These are phyloP conservation scores for Pachymerium ferrugineum DNA, from an alignment of 2,888 invertebrate genomes.

Conservation along the genomic window DNA sequence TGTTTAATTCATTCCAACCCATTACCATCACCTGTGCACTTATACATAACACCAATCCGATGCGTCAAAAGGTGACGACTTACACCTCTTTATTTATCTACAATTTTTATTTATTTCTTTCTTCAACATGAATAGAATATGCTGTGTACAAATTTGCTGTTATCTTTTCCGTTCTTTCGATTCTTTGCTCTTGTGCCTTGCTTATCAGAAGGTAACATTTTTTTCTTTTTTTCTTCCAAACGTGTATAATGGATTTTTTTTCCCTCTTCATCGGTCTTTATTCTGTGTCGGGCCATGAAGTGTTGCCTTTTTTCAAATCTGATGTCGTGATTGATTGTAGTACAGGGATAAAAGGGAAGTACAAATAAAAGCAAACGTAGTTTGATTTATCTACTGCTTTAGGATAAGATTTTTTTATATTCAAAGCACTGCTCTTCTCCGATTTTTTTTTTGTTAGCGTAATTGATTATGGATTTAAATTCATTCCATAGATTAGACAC, in stretches of 20 bases:
- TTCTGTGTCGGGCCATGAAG: neutral
- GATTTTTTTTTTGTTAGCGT: neutral
- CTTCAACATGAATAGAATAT: neutral
- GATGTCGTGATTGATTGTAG: neutral
- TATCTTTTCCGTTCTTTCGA: neutral
- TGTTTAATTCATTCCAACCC: too few relatives aligned
- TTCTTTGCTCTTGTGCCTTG: neutral
- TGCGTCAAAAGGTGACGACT: too few relatives aligned
- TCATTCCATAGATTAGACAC: neutral
- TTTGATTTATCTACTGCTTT: neutral
- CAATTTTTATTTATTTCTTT: neutral
- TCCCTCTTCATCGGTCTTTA: neutral
- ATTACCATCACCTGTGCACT: too few relatives aligned
- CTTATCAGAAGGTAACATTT: neutral
- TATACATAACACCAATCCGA: too few relatives aligned
- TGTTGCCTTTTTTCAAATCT: neutral
- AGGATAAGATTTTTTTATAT: too few relatives aligned
- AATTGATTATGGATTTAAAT: slow-evolving; percentile 10
- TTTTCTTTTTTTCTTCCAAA: neutral
- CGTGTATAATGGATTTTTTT: neutral
- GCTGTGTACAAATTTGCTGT: neutral
- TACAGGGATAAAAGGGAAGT: neutral
- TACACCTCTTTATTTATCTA: too few relatives aligned
- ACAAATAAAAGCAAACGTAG: neutral
- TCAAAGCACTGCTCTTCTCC: too few relatives aligned